Evolutionary conservation across 2,113 vertebrate genomes (phyloP).

Genomic region (Colistium nudipinnis): DNA sequence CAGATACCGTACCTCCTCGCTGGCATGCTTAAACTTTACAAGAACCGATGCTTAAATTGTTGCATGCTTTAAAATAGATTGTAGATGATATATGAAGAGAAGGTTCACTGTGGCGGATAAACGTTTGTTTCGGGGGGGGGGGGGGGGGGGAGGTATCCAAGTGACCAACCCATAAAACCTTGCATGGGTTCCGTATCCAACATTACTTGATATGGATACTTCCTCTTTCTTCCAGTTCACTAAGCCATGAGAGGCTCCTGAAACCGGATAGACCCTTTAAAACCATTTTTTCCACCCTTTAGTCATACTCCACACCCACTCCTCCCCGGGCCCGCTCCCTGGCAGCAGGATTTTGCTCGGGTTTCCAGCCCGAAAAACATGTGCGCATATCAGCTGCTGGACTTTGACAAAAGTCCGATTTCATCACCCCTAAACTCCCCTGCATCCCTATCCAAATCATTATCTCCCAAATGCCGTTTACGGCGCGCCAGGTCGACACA

Average conservation of each 20-base stretch:
- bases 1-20: slow-evolving; percentile 52
- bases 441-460: slow-evolving; percentile 20
- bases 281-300: slow-evolving; percentile 66
- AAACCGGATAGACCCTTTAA: slow-evolving; percentile 71
- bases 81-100: slow-evolving; percentile 20
- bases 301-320: slow-evolving; percentile 56
- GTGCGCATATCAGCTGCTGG: slow-evolving; percentile 50
- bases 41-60: slow-evolving; percentile 32
- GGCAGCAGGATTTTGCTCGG: slow-evolving; percentile 51
- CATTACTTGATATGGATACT: slow-evolving; percentile 74
- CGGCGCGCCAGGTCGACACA: slow-evolving; percentile 36
- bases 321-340: slow-evolving; percentile 38
- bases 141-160: too few species aligned
- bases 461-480: slow-evolving; percentile 5
- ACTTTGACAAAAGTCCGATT: slow-evolving; percentile 50
- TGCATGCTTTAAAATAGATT: slow-evolving; percentile 42
- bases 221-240: slow-evolving; percentile 69
- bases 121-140: too few species aligned
- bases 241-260: slow-evolving; percentile 70
- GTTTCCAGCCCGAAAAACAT: slow-evolving; percentile 48
- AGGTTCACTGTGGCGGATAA: neutral
- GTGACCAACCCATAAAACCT: slow-evolving; percentile 11
- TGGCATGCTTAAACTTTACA: slow-evolving; percentile 42
- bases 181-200: neutral
- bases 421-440: slow-evolving; percentile 45